Percentiles rank a stretch among this genome's conserved stretches.
These are phyloP conservation scores for Porphyrio hochstetteri DNA, from an alignment of 2,113 vertebrate genomes.

Conservation along the genomic window DNA sequence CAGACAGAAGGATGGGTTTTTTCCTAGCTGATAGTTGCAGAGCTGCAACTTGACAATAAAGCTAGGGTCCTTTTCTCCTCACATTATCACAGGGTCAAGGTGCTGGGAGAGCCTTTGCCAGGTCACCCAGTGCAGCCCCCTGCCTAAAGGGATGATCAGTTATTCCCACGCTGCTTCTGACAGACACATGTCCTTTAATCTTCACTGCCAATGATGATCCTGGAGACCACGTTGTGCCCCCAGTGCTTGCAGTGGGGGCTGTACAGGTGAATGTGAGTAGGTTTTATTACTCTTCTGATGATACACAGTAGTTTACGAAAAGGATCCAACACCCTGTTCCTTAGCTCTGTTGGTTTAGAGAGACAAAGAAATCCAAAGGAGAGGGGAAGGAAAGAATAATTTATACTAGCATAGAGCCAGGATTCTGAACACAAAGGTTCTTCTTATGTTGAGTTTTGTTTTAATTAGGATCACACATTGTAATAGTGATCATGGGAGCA, in stretches of 20 bases:
- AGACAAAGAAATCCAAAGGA: neutral
- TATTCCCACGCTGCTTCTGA: neutral
- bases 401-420: neutral
- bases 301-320: neutral
- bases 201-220: neutral
- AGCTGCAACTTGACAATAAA: neutral
- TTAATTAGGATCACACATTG: conserved; percentile 12
- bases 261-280: neutral
- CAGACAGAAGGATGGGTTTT: neutral
- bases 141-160: neutral
- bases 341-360: neutral
- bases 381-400: neutral
- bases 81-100: neutral
- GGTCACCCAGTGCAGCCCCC: neutral
- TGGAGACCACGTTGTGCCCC: neutral
- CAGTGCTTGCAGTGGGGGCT: neutral
- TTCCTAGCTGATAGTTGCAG: neutral
- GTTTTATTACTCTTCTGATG: neutral
- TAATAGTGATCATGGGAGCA: conserved; percentile 11
- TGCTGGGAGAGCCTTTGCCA: neutral
- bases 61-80: neutral
- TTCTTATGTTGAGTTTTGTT: neutral
- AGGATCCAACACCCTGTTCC: neutral
- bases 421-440: conserved; percentile 9
- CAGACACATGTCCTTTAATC: neutral